Percentiles rank a stretch among this genome's conserved stretches.
These are phyloP conservation scores for Noctua janthe DNA, from an alignment of 2,888 invertebrate species.

Conservation along the genomic window DNA sequence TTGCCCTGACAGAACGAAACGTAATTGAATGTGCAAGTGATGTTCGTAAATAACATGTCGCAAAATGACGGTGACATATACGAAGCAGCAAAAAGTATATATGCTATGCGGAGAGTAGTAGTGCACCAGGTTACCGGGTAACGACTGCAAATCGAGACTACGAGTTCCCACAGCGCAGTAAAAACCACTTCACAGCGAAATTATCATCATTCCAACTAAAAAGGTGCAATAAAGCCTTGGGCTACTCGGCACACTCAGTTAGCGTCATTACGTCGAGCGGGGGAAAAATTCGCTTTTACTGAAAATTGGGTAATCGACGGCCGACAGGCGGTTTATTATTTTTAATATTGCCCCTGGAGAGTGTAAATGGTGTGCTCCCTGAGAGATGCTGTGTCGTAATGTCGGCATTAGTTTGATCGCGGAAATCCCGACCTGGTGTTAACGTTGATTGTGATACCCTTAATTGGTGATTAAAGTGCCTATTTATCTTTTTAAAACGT, in stretches of 20 bases:
- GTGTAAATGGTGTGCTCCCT: constrained; percentile 67
- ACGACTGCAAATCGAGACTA: constrained; percentile 41
- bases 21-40: not conserved
- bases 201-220: constrained; percentile 79
- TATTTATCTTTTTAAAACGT: constrained; percentile 62
- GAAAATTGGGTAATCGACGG: constrained; percentile 85
- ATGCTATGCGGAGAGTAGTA: constrained; percentile 5
- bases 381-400: constrained; percentile 65
- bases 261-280: constrained; percentile 70
- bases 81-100: not conserved
- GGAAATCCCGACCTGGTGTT: constrained; percentile 64
- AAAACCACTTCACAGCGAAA: constrained; percentile 75
- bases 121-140: constrained; percentile 10
- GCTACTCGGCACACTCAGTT: constrained; percentile 69
- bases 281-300: constrained; percentile 77
- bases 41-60: not conserved
- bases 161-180: constrained; percentile 51
- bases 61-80: constrained; percentile 16
- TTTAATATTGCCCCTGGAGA: constrained; percentile 76
- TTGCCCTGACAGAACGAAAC: not conserved
- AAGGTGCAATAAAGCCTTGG: constrained; percentile 74
- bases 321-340: constrained; percentile 80
- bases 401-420: constrained; percentile 71
- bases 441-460: constrained; percentile 63
- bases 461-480: constrained; percentile 59